These are phyloP conservation scores for Pseudonaja textilis DNA, from an alignment of 2,113 vertebrate genomes.

Conservation along the genomic window DNA sequence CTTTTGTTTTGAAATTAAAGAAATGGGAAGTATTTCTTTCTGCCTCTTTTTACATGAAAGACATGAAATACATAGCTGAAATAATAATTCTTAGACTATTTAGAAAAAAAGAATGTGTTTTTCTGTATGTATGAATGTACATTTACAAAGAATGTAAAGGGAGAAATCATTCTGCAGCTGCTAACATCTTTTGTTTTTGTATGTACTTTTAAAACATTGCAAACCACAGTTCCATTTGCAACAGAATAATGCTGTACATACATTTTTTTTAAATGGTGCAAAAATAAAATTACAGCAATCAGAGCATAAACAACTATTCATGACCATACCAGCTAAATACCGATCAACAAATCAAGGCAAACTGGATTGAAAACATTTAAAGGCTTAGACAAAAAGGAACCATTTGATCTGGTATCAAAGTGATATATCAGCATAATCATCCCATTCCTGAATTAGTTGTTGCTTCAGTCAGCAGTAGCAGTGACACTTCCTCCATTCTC, in stretches of 20 bases:
- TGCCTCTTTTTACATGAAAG: background rate
- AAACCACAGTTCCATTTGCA: background rate
- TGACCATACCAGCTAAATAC: background rate
- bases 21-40: background rate
- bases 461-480: background rate
- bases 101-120: background rate
- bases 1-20: conserved; percentile 20
- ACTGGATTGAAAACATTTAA: background rate
- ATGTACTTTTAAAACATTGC: background rate
- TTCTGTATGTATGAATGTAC: too few relatives aligned
- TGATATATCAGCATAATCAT: background rate
- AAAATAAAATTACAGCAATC: background rate
- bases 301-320: background rate
- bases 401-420: background rate
- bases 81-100: background rate
- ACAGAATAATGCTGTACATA: background rate
- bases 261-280: background rate
- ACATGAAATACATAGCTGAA: background rate
- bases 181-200: background rate
- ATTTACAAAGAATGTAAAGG: background rate
- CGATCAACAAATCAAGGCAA: background rate
- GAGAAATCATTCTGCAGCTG: background rate
- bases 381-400: background rate
- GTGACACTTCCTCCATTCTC: background rate
- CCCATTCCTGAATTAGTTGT: background rate